A percentile compares a stretch with the other conserved stretches of the same genome.
Evolutionary conservation across 1,140 invertebrate species (phyloP).

Genomic region (Meloidogyne chitwoodi): DNA sequence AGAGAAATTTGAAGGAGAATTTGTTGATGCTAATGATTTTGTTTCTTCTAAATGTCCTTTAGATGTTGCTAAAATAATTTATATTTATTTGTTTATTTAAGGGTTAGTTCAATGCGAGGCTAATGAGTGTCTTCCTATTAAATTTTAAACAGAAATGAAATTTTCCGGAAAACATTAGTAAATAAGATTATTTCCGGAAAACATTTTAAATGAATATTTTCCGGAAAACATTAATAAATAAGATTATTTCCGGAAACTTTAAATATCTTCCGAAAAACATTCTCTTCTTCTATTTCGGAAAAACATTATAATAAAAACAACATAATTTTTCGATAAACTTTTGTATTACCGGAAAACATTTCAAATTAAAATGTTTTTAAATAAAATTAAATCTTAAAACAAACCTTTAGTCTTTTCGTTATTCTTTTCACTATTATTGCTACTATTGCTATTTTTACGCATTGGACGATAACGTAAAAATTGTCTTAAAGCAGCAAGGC

Average conservation of each 20-base stretch:
- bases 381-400: too few species aligned
- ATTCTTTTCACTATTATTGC: neutral
- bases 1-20: neutral
- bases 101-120: too few species aligned
- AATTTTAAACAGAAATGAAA: neutral
- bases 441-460: neutral
- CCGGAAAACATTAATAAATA: too few species aligned
- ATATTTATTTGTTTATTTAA: too few species aligned
- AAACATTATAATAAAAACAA: too few species aligned
- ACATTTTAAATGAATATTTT: neutral
- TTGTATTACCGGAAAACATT: neutral
- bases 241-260: neutral
- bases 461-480: conserved; percentile 10
- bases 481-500: conserved; percentile 22
- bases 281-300: too few species aligned
- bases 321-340: too few species aligned
- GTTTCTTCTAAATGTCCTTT: neutral
- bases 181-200: neutral
- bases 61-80: neutral
- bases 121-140: too few species aligned
- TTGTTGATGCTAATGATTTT: neutral
- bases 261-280: neutral
- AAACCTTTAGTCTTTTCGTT: neutral
- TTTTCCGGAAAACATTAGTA: too few species aligned
- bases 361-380: too few species aligned